A percentile compares a stretch with the other conserved stretches of the same genome.
Conservation (phyloP, 2,888 invertebrate genomes). For the Diarsia rubi region DNA sequence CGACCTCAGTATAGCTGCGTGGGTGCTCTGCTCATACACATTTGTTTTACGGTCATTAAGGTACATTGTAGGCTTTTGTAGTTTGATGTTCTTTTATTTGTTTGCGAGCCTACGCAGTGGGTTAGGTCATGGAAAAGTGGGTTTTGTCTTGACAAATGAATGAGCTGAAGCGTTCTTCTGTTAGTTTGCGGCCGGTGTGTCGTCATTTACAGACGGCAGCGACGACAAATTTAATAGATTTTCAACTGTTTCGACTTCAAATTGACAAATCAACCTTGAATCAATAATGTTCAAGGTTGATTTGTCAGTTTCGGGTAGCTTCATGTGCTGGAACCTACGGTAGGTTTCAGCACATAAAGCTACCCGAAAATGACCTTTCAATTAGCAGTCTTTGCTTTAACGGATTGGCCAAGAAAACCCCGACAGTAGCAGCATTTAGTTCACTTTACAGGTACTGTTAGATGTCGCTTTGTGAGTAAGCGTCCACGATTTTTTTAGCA, state of each 20-base stretch:
- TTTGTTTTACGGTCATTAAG: slow-evolving; percentile 53
- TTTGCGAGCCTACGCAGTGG: slow-evolving; percentile 38
- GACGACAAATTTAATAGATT: no score
- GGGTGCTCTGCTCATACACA: slow-evolving; percentile 45
- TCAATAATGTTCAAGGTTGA: no score
- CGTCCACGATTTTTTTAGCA: slow-evolving; percentile 17
- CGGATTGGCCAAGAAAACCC: not conserved
- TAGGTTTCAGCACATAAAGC: no score
- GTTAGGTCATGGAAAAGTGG: slow-evolving; percentile 20
- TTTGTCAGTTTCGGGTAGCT: no score
- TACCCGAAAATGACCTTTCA: no score
- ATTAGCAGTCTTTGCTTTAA: not conserved
- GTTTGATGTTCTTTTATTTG: slow-evolving; percentile 33
- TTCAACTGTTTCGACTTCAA: no score
- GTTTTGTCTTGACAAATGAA: not conserved
- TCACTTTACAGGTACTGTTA: not conserved
- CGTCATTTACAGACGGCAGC: not conserved
- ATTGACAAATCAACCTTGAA: no score
- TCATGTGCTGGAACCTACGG: no score
- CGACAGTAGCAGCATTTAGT: not conserved
- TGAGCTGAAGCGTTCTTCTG: not conserved
- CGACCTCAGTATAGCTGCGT: slow-evolving; percentile 48
- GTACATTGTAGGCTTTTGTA: slow-evolving; percentile 39
- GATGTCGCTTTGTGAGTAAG: not conserved
- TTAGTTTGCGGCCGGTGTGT: not conserved